Conservation (phyloP, 2,113 vertebrate species). For the Orcinus orca region DNA sequence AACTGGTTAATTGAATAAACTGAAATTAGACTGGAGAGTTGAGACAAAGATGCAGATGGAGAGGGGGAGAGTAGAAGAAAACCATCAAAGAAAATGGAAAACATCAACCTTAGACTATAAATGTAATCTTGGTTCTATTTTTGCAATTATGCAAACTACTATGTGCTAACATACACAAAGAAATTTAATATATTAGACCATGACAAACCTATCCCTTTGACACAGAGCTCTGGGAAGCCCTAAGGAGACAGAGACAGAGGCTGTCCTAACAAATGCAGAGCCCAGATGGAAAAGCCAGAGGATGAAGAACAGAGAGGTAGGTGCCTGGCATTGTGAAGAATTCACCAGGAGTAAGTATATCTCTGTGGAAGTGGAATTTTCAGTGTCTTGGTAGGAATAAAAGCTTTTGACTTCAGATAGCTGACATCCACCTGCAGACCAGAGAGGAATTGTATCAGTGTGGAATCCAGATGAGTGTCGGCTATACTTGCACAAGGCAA, state of each 20-base stretch:
- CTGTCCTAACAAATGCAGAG: neutral
- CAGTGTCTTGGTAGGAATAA: neutral
- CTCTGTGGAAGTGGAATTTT: neutral
- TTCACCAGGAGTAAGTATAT: neutral
- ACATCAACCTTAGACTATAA: neutral
- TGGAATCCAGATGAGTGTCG: neutral
- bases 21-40: neutral
- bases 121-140: neutral
- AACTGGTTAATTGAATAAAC: neutral
- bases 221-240: neutral
- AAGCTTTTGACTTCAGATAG: neutral
- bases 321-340: neutral
- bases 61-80: neutral
- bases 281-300: neutral
- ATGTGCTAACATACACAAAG: neutral
- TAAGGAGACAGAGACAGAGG: neutral
- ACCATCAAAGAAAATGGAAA: neutral
- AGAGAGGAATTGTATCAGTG: neutral
- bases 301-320: neutral
- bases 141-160: neutral
- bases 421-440: neutral
- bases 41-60: neutral
- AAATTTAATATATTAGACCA: neutral
- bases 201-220: neutral
- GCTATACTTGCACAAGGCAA: neutral